A percentile compares a stretch with the other conserved stretches of the same genome.
Evolutionary conservation across 37 sponge, comb jelly and placozoan species (phyloP).

Genomic region (Crambe crambe): DNA sequence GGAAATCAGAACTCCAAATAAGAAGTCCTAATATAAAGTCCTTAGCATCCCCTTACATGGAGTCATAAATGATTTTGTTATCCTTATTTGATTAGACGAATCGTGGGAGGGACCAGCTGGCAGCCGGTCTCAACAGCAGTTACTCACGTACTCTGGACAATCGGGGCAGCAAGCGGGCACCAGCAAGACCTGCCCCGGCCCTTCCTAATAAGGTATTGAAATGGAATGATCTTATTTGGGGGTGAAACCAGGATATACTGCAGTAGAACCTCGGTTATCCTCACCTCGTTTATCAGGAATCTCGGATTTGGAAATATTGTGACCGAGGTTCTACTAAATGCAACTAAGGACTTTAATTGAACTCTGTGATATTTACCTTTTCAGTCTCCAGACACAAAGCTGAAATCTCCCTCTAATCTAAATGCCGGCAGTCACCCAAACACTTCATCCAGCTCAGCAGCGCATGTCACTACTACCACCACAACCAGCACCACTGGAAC

Average conservation of each 20-base stretch:
- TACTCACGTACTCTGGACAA: slow-evolving; percentile 30
- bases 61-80: not conserved
- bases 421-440: not conserved
- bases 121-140: not conserved
- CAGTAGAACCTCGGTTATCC: too few species aligned
- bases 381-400: not conserved
- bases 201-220: slow-evolving; percentile 7
- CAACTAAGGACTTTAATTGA: too few species aligned
- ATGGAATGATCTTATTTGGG: too few species aligned
- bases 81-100: not conserved
- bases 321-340: too few species aligned
- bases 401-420: not conserved
- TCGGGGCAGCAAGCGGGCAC: not conserved
- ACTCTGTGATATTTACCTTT: too few species aligned
- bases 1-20: too few species aligned
- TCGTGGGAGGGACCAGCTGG: slow-evolving; percentile 17
- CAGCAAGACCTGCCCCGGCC: slow-evolving; percentile 18
- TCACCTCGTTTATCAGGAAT: too few species aligned
- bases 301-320: too few species aligned
- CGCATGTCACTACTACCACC: not conserved
- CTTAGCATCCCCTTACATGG: too few species aligned
- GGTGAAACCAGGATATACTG: too few species aligned
- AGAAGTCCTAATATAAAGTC: too few species aligned
- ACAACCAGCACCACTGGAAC: not conserved
- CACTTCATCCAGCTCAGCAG: too few species aligned